Evolutionary conservation across 2,888 invertebrate genomes (phyloP).

Genomic region (Eupithecia subfuscata): DNA sequence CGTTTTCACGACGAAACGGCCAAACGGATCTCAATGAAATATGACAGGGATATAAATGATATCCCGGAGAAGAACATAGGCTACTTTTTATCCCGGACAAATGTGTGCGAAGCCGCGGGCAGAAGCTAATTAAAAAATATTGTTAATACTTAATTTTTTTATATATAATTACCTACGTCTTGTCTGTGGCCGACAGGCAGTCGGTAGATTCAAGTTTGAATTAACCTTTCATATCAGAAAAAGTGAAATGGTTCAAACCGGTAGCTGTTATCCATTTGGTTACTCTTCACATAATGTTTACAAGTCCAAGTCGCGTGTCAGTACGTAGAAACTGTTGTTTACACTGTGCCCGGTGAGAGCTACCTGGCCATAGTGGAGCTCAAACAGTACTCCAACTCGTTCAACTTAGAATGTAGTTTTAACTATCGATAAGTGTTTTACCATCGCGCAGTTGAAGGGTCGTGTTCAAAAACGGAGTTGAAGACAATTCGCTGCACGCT

Average conservation of each 20-base stretch:
- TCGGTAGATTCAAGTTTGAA: too few relatives aligned
- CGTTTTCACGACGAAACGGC: too few relatives aligned
- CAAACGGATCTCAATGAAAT: too few relatives aligned
- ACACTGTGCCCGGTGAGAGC: slow-evolving; percentile 23
- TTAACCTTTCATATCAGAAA: background rate
- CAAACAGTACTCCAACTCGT: slow-evolving; percentile 7
- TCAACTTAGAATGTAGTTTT: background rate
- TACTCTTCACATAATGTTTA: slow-evolving; percentile 24
- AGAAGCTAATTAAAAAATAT: too few relatives aligned
- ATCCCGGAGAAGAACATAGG: too few relatives aligned
- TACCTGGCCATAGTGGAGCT: slow-evolving; percentile 20
- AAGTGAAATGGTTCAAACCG: background rate
- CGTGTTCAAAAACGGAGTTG: background rate
- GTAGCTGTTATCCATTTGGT: background rate
- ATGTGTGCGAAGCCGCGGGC: too few relatives aligned
- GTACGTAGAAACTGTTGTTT: slow-evolving; percentile 11
- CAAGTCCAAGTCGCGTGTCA: slow-evolving; percentile 26
- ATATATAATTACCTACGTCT: too few relatives aligned
- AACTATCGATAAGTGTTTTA: background rate
- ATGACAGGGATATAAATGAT: too few relatives aligned
- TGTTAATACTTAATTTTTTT: too few relatives aligned
- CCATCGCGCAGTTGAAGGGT: background rate
- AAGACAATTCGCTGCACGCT: too few relatives aligned
- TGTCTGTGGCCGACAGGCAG: too few relatives aligned
- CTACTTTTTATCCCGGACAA: too few relatives aligned